Evolutionary conservation across 2,797 vertebrate genomes (phyloP).

Genomic region (Rhadinocentrus ornatus): DNA sequence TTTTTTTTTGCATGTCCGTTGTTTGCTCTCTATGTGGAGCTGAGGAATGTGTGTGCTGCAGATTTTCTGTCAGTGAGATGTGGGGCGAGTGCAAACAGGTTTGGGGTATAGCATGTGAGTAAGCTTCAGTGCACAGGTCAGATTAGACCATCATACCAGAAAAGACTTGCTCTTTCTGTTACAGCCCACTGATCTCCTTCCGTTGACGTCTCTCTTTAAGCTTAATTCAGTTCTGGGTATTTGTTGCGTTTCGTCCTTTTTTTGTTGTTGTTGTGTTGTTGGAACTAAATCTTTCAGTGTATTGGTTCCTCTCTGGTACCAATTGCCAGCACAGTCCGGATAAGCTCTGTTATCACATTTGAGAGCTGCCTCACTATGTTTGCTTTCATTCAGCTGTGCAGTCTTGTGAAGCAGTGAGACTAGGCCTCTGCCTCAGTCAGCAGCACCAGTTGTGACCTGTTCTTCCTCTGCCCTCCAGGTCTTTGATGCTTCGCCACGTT

Average conservation of each 20-base stretch:
- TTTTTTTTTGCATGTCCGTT: conserved; percentile 22
- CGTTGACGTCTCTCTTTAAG: conserved; percentile 20
- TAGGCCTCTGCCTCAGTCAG: conserved; percentile 43
- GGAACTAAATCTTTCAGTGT: not conserved
- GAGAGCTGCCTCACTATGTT: conserved; percentile 31
- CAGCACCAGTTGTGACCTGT: conserved; percentile 77
- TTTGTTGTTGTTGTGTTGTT: not conserved
- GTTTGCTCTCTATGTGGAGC: conserved; percentile 48
- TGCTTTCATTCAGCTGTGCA: conserved; percentile 58
- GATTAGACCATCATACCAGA: conserved; percentile 76
- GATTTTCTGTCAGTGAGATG: conserved; percentile 78
- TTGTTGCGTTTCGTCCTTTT: not conserved
- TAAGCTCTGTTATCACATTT: not conserved
- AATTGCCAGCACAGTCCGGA: not conserved
- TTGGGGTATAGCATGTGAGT: conserved; percentile 77
- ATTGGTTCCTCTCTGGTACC: not conserved
- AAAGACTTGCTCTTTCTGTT: conserved; percentile 49
- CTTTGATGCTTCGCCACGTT: conserved; percentile 73
- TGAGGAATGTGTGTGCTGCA: conserved; percentile 76
- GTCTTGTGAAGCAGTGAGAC: conserved; percentile 47
- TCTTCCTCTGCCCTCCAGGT: conserved; percentile 64
- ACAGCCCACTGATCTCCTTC: conserved; percentile 33
- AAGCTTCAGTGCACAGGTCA: conserved; percentile 74
- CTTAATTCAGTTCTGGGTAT: conserved; percentile 5
- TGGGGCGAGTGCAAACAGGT: conserved; percentile 84